phyloP scores from a whole-genome alignment of 2,888 invertebrate genomes.

The Ceraclea dissimilis region DNA sequence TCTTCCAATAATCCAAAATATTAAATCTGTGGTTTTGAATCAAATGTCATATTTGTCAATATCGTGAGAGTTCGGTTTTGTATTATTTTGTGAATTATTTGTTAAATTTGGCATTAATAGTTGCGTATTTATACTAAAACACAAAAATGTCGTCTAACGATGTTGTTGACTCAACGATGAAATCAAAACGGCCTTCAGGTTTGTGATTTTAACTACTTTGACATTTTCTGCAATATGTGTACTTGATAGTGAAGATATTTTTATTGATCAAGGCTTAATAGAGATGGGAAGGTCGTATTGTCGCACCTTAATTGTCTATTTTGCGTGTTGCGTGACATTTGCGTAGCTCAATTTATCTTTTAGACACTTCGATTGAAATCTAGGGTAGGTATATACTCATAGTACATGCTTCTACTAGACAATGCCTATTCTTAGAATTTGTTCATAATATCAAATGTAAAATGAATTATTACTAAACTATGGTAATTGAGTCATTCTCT shows the following conservation, averaged over 20 bases:
- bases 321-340: neutral
- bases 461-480: neutral
- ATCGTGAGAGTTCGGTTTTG: neutral
- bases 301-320: neutral
- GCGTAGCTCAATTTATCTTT: neutral
- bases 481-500: neutral
- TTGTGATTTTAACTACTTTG: too few species aligned
- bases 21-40: too few species aligned
- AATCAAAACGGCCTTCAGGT: conserved; percentile 52
- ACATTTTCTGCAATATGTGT: neutral
- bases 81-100: neutral
- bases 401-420: neutral
- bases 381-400: neutral
- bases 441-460: neutral
- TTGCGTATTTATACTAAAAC: neutral
- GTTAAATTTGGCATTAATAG: too few species aligned
- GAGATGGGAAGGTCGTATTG: neutral
- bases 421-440: neutral
- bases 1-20: too few species aligned
- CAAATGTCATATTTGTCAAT: too few species aligned
- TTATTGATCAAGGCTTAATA: neutral
- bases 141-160: conserved; percentile 31
- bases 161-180: conserved; percentile 34
- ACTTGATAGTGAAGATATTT: neutral
- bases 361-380: neutral